Evolutionary conservation across 1,140 invertebrate genomes (phyloP), one percentile per base, ranked within the genome.

Genomic region (Achatina immaculata): DNA sequence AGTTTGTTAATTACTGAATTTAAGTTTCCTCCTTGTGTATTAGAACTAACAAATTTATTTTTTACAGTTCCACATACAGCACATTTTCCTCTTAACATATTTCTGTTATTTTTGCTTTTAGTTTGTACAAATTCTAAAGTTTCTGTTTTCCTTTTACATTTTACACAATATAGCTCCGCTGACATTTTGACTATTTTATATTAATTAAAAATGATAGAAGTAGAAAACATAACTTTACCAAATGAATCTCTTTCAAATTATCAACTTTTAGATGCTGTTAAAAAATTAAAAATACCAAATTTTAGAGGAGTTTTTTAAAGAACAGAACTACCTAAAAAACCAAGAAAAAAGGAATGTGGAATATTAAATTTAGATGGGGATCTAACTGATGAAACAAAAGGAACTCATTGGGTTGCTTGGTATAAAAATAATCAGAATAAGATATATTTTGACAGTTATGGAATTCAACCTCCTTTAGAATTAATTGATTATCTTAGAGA

Each of bases 331-430:
- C 58, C 58, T 31, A 31, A 62, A 9, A 62, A 21, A 31, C 58
- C 58, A 31, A 62, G 58, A 31, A 62, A 62, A 62, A 62, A 62
- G 31, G 58, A 62, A 19, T 62, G 58, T 62, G 58, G 58, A 62
- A 62, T 62, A 31, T 31, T 62, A 31, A 62, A 62, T 31, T 62
- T 62, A 34, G 58, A 62, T 31, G 58, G 58, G 6, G 58, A 31
- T 31, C 24, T 24, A 24, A 58, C 55, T 58, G 55, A 58, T 58
- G 55, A 58, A 58, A 58, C 55, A 21, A 62, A 62, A 2, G 58
- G 58, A 62, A 62, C 58, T 31, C 58, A 62, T 31, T 62, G 58
- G 58, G 51, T 62, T 31, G 58, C 58, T 55, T 55, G 58, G 58
- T 28, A 28, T 62, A 28, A 6, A 2, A 62, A 31, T 31, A 2